Evolutionary conservation across 64 coral and sea anemone species (phyloP).

Genomic region (Montipora capricornis): DNA sequence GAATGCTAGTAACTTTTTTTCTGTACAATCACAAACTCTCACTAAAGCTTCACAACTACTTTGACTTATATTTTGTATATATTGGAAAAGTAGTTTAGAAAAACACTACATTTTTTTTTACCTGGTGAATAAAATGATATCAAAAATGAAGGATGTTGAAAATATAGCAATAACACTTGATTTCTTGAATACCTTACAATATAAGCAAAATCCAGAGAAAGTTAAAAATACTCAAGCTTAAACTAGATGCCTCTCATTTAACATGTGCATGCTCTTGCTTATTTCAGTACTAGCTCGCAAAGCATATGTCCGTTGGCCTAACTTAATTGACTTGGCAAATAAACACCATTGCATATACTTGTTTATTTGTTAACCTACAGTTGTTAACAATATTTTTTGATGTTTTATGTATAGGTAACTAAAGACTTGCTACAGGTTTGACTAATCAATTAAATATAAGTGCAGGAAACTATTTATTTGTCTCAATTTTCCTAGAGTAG

Average conservation of each 20-base stretch:
- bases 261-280: constrained; percentile 10
- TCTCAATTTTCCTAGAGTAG: background rate
- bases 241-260: constrained; percentile 19
- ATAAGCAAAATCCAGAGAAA: background rate
- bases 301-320: background rate
- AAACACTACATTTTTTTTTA: constrained; percentile 15
- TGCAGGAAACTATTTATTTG: background rate
- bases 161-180: constrained; percentile 18
- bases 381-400: constrained; percentile 2
- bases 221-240: constrained; percentile 12
- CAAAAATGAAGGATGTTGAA: constrained; percentile 32
- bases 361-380: background rate
- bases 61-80: constrained; percentile 21
- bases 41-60: background rate
- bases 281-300: constrained; percentile 14
- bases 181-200: constrained; percentile 32
- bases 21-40: constrained; percentile 7
- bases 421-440: background rate
- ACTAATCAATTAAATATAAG: background rate
- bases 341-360: background rate
- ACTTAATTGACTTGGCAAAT: constrained; percentile 12
- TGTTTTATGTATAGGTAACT: background rate
- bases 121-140: constrained; percentile 1
- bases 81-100: constrained; percentile 1
- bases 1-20: background rate